These are phyloP conservation scores for Sebastes steindachneri DNA, from an alignment of 2,797 vertebrate species.

Conservation along the genomic window DNA sequence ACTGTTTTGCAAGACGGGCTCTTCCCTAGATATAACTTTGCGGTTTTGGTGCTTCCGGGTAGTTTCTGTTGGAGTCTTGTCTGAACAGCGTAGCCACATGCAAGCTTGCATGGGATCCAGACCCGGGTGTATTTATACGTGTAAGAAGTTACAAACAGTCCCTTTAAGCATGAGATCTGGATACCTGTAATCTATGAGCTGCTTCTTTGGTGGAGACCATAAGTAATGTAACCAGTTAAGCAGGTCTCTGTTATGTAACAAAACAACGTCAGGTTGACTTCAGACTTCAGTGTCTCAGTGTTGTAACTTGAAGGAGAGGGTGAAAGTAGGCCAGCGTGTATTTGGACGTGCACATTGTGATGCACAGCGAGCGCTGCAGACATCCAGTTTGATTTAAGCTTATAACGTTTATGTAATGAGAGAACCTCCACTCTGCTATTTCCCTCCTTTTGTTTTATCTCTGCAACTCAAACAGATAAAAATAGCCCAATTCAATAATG, in stretches of 20 bases:
- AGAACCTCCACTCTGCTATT: not conserved
- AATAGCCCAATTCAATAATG: not conserved
- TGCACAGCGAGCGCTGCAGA: slow-evolving; percentile 1
- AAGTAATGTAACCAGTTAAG: not conserved
- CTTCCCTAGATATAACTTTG: no score
- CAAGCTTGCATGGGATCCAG: no score
- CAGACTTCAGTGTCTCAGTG: not conserved
- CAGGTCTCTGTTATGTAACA: not conserved
- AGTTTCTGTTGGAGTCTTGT: no score
- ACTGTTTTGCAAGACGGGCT: no score
- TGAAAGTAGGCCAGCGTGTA: slow-evolving; percentile 10
- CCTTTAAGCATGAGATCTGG: not conserved
- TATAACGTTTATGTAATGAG: not conserved
- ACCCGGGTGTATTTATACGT: no score
- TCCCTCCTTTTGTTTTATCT: not conserved
- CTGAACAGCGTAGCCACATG: no score
- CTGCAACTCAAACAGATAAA: not conserved
- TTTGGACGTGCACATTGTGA: not conserved
- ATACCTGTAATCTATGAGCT: not conserved
- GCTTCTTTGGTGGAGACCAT: not conserved
- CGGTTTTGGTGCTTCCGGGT: no score
- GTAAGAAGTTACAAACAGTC: no score
- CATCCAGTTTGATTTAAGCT: not conserved
- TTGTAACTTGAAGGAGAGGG: not conserved
- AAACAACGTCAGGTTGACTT: slow-evolving; percentile 1